Evolutionary conservation across 2,888 invertebrate genomes (phyloP), one percentile per base, ranked within the genome.

Genomic region (Volucella inflata): DNA sequence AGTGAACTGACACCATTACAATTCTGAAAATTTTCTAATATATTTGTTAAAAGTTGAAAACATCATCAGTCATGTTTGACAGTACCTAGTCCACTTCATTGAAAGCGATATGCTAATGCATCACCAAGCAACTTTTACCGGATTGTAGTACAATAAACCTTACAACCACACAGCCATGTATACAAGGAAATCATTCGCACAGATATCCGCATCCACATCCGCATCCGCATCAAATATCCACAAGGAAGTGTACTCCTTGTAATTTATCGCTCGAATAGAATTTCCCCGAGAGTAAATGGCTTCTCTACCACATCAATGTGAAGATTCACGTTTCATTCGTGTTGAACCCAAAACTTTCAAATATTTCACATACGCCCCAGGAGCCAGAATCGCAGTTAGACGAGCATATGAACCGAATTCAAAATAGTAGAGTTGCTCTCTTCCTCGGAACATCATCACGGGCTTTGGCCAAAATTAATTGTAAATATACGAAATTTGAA

Each of bases 211-310:
- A 30, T 6, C n/a, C n/a, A n/a, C n/a, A n/a, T n/a, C n/a, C n/a
- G n/a, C n/a, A 30, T 30, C 30, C 30, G 30, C 6, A 30, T 6
- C 30, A 71, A 59, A 55, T 60, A 72, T 68, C 71, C 53, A 67
- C 21, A 11, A 42, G 9, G 62, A 74, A 53, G 64, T 62, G 50
- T 71, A 48, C 46, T 10, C 11, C 55, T 14, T 64, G 64, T 68
- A 68, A 78, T 79, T 83, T 74, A 68, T 64, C 72, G 83, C 68
- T 74, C 51, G 70, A 76, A 51, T 62, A 64, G 76, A 70, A 76
- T 38, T 16, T 57, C 17, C 9, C 10, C 55, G 2, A 64, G n/a
- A 36, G 38, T 40, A 74, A 44, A 44, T 8, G n/a, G 44, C 50
- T 79, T 46, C 55, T n/a, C 74, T 46, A 38, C 46, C 48, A 55